Percentiles rank a stretch among this genome's conserved stretches.
Evolutionary conservation across 1,140 invertebrate species (phyloP).

Genomic region (Zaprionus camerounensis): DNA sequence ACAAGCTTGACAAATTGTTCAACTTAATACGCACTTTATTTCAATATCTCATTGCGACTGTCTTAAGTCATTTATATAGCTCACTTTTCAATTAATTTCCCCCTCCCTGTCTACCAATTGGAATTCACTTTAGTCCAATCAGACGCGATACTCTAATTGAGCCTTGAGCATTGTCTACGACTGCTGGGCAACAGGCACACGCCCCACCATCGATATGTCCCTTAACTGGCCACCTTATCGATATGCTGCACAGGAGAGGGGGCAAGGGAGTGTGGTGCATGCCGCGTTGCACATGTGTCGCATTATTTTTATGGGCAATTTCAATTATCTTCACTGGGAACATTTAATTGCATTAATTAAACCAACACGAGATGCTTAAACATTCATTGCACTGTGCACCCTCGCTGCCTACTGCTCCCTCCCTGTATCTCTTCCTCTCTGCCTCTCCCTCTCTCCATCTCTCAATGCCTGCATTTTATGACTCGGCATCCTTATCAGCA

Average conservation of each 20-base stretch:
- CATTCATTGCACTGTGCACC: conserved; percentile 34
- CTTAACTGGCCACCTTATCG: conserved; percentile 3
- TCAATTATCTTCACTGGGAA: conserved; percentile 39
- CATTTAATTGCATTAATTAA: conserved; percentile 61
- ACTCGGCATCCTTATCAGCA: conserved; percentile 42
- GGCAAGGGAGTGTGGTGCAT: not conserved
- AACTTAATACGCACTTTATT: not conserved
- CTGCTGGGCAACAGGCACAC: not conserved
- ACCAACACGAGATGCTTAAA: conserved; percentile 47
- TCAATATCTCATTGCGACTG: not conserved
- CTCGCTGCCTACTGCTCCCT: not conserved
- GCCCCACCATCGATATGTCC: not conserved
- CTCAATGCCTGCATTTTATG: not conserved
- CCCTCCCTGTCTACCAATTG: not conserved
- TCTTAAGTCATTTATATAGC: not conserved
- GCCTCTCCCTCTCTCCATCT: not conserved
- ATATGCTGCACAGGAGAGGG: not conserved
- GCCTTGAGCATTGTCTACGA: not conserved
- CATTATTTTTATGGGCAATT: conserved; percentile 46
- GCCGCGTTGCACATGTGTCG: conserved; percentile 21
- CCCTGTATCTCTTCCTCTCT: not conserved
- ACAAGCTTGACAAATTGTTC: not conserved
- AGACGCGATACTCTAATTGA: not conserved
- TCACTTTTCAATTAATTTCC: not conserved
- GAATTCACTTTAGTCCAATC: not conserved